Evolutionary conservation across 2,113 vertebrate species (phyloP).

Genomic region (Centropus unirufus): DNA sequence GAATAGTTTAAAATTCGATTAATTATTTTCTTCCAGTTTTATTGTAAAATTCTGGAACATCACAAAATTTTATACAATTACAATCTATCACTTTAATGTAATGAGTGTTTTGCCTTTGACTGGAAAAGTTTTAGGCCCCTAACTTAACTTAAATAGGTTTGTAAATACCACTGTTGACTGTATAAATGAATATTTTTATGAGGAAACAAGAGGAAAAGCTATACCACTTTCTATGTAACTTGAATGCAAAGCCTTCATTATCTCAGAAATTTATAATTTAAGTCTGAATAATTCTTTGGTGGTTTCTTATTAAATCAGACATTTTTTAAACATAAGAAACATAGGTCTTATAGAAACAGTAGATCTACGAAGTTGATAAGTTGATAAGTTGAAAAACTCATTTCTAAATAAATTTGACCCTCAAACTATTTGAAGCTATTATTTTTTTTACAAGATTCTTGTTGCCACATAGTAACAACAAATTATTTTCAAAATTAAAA

Average conservation of each 20-base stretch:
- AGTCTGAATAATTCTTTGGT: neutral
- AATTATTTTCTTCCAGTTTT: neutral
- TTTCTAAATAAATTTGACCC: neutral
- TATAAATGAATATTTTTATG: neutral
- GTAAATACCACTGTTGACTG: neutral
- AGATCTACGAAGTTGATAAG: too few relatives aligned
- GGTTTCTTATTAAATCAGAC: neutral
- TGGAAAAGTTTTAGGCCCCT: neutral
- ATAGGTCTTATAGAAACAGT: neutral
- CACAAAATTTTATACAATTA: neutral
- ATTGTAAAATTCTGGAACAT: neutral
- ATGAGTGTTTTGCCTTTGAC: neutral
- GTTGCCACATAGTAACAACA: neutral
- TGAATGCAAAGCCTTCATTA: neutral
- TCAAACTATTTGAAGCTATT: neutral
- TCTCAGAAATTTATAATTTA: neutral
- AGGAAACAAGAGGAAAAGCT: neutral
- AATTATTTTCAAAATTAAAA: neutral
- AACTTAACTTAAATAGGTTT: neutral
- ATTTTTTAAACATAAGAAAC: neutral
- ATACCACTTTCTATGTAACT: neutral
- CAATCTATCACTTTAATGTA: fast-evolving
- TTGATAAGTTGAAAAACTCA: too few relatives aligned
- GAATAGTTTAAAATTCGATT: neutral
- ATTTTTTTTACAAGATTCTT: neutral